Conservation (phyloP, 2,888 invertebrate species). For the Autographa pulchrina region DNA sequence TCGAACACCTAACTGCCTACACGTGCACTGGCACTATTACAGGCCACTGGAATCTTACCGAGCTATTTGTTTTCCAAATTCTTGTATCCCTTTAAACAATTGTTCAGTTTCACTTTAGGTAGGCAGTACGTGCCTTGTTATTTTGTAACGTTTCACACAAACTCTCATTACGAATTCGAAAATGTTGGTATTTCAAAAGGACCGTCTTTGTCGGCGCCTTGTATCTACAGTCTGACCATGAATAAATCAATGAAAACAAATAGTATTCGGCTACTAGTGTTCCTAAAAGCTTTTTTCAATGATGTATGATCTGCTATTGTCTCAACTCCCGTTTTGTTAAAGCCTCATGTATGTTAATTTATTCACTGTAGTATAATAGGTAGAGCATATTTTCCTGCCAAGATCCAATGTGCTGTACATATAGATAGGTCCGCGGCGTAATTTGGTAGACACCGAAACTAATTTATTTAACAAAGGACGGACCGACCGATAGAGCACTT, state of each 20-base stretch:
- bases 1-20: conserved; percentile 48
- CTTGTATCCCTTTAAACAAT: conserved; percentile 72
- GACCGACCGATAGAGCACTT: conserved; percentile 87
- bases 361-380: conserved; percentile 83
- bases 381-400: conserved; percentile 87
- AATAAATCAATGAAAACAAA: conserved; percentile 90
- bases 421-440: conserved; percentile 88
- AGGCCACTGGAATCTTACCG: conserved; percentile 38
- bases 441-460: conserved; percentile 90
- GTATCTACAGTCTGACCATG: conserved; percentile 84
- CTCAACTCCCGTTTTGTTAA: conserved; percentile 82
- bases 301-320: conserved; percentile 84
- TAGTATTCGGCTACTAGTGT: conserved; percentile 88
- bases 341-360: conserved; percentile 84
- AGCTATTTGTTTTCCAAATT: conserved; percentile 71
- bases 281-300: conserved; percentile 83
- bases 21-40: conserved; percentile 38
- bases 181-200: conserved; percentile 80
- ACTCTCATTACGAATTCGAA: conserved; percentile 86
- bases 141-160: conserved; percentile 79
- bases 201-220: conserved; percentile 85
- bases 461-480: conserved; percentile 90
- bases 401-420: conserved; percentile 83
- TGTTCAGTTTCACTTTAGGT: conserved; percentile 79
- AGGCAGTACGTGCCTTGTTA: conserved; percentile 78